Base-by-base conservation (phyloP, 2,888 invertebrate genomes). In the Lepidocyrtoides sp. region DNA sequence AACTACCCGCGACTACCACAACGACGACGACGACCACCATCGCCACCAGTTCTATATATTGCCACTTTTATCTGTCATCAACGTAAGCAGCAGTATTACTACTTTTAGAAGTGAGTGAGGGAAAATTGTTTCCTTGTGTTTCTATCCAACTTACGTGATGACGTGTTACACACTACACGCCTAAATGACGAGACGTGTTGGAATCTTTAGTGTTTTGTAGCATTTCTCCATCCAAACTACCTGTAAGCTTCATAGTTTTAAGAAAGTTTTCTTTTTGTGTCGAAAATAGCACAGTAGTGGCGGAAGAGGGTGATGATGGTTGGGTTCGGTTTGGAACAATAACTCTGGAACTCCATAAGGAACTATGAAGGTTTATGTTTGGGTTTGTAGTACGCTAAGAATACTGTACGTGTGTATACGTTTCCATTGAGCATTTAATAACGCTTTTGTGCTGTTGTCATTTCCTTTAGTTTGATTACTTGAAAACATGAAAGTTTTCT, bases 381-480 rank as follows among this genome's bases (percentile, higher is more conserved):
- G 7, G 7, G 54, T 7, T 3, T 17, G 23, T 54, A 14, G 72
- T 36, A 81, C 82, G 88, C n/a, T n/a, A n/a, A n/a, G n/a, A n/a
- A n/a, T n/a, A n/a, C n/a, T n/a, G n/a, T n/a, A n/a, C n/a, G n/a
- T n/a, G n/a, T 88, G 88, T 36, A n/a, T n/a, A 36, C 48, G 23
- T 14, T 48, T 51, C 51, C 51, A 20, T 66, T 69, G 54, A 23
- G 51, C 88, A 88, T 81, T 41, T 88, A 88, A 88, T 82, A 82
- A 88, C 57, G 51, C 57, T 41, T 17, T 41, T 36, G 81, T 82
- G 81, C 63, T 88, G 88, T 88, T 88, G 88, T 88, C 87, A 51
- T 79, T 81, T 88, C 72, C 81, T 69, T 54, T 8, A 88, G 79
- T 88, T 88, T 88, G 88, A 88, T 88, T 88, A 82, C 82, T 54